Conservation (phyloP, 2,888 invertebrate species). For the Leptarthrus brevirostris region DNA sequence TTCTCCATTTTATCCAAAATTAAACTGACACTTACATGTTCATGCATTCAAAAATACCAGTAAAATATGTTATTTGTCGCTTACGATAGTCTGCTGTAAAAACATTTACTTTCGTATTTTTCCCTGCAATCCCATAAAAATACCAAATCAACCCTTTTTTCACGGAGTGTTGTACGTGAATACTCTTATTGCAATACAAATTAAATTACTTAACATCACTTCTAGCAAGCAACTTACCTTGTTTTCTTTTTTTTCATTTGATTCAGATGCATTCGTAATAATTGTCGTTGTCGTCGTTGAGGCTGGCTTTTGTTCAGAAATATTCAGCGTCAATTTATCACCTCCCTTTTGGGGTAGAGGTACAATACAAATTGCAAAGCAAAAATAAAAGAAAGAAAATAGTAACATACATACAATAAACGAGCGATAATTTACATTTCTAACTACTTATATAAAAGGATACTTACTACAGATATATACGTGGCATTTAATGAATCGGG, state of each 20-base stretch:
- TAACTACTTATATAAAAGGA: constrained; percentile 23
- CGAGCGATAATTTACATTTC: not conserved
- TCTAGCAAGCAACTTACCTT: constrained; percentile 46
- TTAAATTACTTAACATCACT: too few relatives aligned
- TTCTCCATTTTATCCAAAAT: too few relatives aligned
- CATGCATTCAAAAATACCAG: too few relatives aligned
- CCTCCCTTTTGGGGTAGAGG: constrained; percentile 70
- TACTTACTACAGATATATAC: constrained; percentile 81
- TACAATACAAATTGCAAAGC: constrained; percentile 48
- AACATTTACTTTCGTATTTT: too few relatives aligned
- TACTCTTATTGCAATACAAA: too few relatives aligned
- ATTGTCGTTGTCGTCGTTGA: constrained; percentile 57
- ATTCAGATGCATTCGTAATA: constrained; percentile 51
- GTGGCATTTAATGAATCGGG: constrained; percentile 73
- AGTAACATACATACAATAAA: not conserved
- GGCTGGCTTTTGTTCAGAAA: constrained; percentile 69
- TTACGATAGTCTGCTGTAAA: too few relatives aligned
- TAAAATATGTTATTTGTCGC: too few relatives aligned
- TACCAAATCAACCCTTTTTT: too few relatives aligned
- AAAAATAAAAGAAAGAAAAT: constrained; percentile 14
- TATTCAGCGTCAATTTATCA: constrained; percentile 76
- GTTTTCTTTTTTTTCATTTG: constrained; percentile 49
- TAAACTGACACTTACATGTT: too few relatives aligned
- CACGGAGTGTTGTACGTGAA: too few relatives aligned
- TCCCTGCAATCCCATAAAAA: too few relatives aligned